Evolutionary conservation across 2,797 vertebrate genomes (phyloP), one percentile per base, ranked within the genome.

Genomic region (Kryptolebias ocellatus): DNA sequence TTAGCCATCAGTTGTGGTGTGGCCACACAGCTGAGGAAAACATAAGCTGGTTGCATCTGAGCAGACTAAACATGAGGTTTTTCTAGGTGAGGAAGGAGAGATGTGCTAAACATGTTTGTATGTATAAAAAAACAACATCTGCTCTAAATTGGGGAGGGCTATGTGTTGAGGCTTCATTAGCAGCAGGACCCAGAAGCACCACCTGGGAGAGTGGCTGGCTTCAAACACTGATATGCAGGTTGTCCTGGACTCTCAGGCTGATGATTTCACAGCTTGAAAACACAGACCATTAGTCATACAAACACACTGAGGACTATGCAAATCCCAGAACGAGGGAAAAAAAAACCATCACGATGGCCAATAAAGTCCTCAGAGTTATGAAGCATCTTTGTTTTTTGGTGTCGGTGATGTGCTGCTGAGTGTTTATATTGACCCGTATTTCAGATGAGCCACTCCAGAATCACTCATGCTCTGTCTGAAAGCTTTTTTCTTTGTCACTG

Each of bases 251-350:
- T 83, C 73, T 86, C 57, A 64, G 76, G 64, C 72, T 83, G 69
- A 70, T 71, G 84, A 89, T 85, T 88, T 91, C 78, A 85, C 84
- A 80, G 84, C 60, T 24, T 5, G 67, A 72, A 84, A 83, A 87
- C 87, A 91, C 70, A 87, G 76, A 75, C 85, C 88, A 91, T 91
- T 91, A 90, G 84, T 81, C 86, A 84, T 70, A 83, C 65, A 87
- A 87, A 87, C 85, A 89, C 80, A 67, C 72, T 28, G 68, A 84
- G 78, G 68, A 64, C 87, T 84, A 89, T 91, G 84, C 79, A 87
- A 90, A 90, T 91, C 87, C 91, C 88, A 84, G 60, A 80, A 89
- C 78, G 70, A 79, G 65, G 70, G 55, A 81, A 50, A 51, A 76
- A 60, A 83, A 68, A 10, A 37, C 20, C 53, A 80, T 87, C 79